Conservation (phyloP, 2,797 vertebrate species). For the Coracias cyanogaster region DNA sequence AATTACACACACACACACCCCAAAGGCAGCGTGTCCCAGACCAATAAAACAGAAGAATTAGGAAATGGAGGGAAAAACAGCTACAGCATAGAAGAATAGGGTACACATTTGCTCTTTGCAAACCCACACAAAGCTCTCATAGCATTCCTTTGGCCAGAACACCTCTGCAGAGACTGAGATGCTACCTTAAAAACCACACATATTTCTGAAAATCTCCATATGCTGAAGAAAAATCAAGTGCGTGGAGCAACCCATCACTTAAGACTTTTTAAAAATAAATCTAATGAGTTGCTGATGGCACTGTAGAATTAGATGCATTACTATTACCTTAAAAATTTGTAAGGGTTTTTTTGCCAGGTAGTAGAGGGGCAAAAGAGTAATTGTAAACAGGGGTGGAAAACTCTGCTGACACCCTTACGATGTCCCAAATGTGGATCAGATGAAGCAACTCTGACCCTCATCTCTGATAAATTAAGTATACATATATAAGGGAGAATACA, state of each 20-base stretch:
- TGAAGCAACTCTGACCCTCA: background rate
- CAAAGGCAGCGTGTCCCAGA: background rate
- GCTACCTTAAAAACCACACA: background rate
- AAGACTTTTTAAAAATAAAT: background rate
- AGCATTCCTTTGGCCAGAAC: background rate
- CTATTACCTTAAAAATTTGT: background rate
- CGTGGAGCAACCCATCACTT: background rate
- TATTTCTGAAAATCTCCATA: background rate
- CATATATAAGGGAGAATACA: background rate
- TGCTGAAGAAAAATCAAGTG: background rate
- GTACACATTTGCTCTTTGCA: background rate
- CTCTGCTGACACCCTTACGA: background rate
- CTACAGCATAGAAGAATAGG: background rate
- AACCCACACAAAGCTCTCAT: background rate
- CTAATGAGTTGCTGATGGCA: background rate
- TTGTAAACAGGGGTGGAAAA: background rate
- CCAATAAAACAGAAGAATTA: background rate
- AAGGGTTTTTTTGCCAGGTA: rapidly evolving
- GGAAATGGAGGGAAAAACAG: background rate
- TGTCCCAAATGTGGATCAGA: background rate
- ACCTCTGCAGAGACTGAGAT: background rate
- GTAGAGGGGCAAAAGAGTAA: background rate
- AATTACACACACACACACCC: background rate
- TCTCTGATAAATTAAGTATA: background rate
- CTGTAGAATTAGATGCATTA: background rate